Evolutionary conservation across 2,888 invertebrate species (phyloP).

Genomic region (Andricus quercusramuli): DNA sequence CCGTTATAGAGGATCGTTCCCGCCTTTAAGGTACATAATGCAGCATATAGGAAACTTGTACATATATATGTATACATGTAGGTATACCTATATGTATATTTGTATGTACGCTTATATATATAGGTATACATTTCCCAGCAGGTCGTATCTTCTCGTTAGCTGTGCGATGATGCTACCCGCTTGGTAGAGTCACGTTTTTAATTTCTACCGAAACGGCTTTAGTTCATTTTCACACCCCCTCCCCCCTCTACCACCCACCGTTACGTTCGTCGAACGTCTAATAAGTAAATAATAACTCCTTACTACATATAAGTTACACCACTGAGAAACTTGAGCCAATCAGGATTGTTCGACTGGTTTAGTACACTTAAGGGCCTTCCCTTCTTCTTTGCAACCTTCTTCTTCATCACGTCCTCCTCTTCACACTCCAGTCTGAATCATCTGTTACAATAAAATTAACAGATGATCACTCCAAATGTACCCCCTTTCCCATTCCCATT

Average conservation of each 20-base stretch:
- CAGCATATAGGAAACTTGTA: slow-evolving; percentile 46
- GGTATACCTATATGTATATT: background rate
- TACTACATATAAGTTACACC: slow-evolving; percentile 65
- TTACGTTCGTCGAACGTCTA: slow-evolving; percentile 60
- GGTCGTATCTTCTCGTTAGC: slow-evolving; percentile 77
- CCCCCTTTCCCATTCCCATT: too few relatives aligned
- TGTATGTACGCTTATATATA: slow-evolving; percentile 45
- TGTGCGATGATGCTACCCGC: slow-evolving; percentile 67
- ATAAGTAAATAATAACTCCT: slow-evolving; percentile 75
- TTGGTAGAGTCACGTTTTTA: slow-evolving; percentile 76
- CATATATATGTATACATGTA: slow-evolving; percentile 34
- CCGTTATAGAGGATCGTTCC: slow-evolving; percentile 44
- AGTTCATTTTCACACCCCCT: slow-evolving; percentile 73
- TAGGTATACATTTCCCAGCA: slow-evolving; percentile 59
- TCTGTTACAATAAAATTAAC: slow-evolving; percentile 28
- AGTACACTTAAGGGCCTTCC: slow-evolving; percentile 18
- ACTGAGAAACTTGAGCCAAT: slow-evolving; percentile 5
- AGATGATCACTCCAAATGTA: slow-evolving; percentile 11
- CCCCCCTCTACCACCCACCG: slow-evolving; percentile 59
- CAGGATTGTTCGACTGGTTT: background rate
- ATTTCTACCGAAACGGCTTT: slow-evolving; percentile 72
- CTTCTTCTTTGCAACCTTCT: background rate
- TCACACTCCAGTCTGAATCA: slow-evolving; percentile 10
- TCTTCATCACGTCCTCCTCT: background rate
- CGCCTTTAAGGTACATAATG: slow-evolving; percentile 44